Evolutionary conservation across 2,888 invertebrate genomes (phyloP).

Genomic region (Punctoribates punctum): DNA sequence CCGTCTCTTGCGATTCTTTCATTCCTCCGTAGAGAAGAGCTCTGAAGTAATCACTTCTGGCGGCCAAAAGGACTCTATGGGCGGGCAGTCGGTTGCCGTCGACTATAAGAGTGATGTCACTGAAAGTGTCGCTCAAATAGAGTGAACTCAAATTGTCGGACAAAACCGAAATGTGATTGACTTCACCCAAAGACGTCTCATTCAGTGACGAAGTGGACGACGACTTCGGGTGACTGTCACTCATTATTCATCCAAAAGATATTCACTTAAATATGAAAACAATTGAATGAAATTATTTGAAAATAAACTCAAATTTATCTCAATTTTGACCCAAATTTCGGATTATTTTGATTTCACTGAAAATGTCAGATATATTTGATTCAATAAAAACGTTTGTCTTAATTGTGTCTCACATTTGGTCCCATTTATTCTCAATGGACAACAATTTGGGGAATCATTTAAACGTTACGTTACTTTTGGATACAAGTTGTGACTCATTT

Average conservation of each 20-base stretch:
- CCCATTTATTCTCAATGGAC: too few species aligned
- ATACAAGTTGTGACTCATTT: neutral
- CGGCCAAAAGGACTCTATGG: constrained; percentile 83
- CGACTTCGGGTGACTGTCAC: constrained; percentile 38
- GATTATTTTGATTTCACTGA: neutral
- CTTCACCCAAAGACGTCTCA: constrained; percentile 59
- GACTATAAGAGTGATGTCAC: constrained; percentile 81
- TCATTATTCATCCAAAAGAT: constrained; percentile 15
- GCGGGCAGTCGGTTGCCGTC: constrained; percentile 68
- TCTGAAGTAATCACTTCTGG: constrained; percentile 88
- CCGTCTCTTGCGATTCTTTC: constrained; percentile 65
- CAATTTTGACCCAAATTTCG: neutral
- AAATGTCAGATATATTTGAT: neutral
- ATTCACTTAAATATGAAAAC: too few species aligned
- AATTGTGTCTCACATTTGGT: neutral
- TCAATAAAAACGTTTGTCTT: neutral
- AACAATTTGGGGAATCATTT: neutral
- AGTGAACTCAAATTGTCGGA: constrained; percentile 79
- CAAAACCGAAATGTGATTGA: constrained; percentile 69
- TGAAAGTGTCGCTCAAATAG: constrained; percentile 80
- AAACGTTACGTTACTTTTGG: neutral
- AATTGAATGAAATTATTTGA: too few species aligned
- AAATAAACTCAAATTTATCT: too few species aligned
- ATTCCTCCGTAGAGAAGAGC: constrained; percentile 64
- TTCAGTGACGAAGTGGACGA: neutral